phyloP scores from a whole-genome alignment of 2,797 vertebrate genomes.

The Nothura maculosa region DNA sequence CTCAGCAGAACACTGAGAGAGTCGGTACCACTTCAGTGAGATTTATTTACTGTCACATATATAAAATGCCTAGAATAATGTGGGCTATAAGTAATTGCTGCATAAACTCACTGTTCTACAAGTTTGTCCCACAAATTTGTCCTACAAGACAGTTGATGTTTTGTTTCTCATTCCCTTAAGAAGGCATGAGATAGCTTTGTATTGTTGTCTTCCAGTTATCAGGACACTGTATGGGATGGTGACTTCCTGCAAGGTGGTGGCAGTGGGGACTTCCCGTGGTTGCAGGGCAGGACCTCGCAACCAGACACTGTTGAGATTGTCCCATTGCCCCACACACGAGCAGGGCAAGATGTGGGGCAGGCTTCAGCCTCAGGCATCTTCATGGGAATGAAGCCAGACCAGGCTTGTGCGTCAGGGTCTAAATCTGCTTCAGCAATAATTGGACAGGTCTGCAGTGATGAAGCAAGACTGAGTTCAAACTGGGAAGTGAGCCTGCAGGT shows the following conservation, averaged over 20 bases:
- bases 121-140: too few species aligned
- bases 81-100: not conserved
- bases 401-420: not conserved
- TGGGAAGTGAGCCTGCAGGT: too few species aligned
- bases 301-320: not conserved
- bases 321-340: too few species aligned
- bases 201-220: rapidly evolving
- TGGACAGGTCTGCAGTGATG: not conserved
- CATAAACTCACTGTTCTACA: not conserved
- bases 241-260: not conserved
- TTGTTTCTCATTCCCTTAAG: not conserved
- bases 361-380: not conserved
- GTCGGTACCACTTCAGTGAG: not conserved
- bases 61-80: not conserved
- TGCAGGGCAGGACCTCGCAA: not conserved
- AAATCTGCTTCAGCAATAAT: not conserved
- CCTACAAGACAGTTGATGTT: rapidly evolving
- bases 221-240: rapidly evolving
- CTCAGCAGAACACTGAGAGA: rapidly evolving
- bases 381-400: not conserved
- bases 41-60: not conserved
- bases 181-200: not conserved
- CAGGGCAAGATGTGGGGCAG: too few species aligned
- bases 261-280: not conserved
- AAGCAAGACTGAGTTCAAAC: too few species aligned